phyloP scores from a whole-genome alignment of 35 echinoderm and acorn worm genomes.

The Ophioderma brevispina region DNA sequence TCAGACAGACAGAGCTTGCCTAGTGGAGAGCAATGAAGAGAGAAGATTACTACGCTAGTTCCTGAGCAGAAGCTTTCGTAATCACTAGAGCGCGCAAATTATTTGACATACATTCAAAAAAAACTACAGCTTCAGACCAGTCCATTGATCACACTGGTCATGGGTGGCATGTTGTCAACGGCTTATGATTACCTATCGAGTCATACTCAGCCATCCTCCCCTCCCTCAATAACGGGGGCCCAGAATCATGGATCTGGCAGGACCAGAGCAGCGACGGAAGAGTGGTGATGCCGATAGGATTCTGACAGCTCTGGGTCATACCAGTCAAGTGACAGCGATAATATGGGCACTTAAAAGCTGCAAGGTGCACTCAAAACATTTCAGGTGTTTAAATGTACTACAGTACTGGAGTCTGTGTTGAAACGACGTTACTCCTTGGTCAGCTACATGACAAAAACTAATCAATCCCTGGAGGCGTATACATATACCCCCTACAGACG shows the following conservation, averaged over 20 bases:
- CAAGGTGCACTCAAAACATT: no score
- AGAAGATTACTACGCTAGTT: slow-evolving; percentile 27
- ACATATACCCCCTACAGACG: no score
- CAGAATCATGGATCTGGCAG: not conserved
- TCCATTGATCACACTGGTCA: not conserved
- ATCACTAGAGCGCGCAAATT: no score
- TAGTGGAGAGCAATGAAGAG: slow-evolving; percentile 33
- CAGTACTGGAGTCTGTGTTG: no score
- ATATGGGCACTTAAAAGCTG: no score
- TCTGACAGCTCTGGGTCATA: slow-evolving; percentile 6
- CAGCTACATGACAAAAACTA: no score
- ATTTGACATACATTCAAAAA: slow-evolving; percentile 17
- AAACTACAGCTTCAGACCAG: not conserved
- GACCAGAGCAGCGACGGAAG: not conserved
- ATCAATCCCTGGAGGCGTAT: no score
- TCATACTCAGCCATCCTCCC: slow-evolving; percentile 24
- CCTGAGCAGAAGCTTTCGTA: no score
- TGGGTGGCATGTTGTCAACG: slow-evolving; percentile 20
- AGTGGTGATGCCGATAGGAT: slow-evolving; percentile 2
- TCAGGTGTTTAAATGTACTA: no score
- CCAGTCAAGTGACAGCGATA: no score
- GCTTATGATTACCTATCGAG: slow-evolving; percentile 30
- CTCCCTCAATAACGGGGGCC: not conserved
- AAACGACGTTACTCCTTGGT: no score
- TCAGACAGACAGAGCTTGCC: slow-evolving; percentile 7